phyloP scores from a whole-genome alignment of 2,888 invertebrate genomes.

The Serrognathus titanus region DNA sequence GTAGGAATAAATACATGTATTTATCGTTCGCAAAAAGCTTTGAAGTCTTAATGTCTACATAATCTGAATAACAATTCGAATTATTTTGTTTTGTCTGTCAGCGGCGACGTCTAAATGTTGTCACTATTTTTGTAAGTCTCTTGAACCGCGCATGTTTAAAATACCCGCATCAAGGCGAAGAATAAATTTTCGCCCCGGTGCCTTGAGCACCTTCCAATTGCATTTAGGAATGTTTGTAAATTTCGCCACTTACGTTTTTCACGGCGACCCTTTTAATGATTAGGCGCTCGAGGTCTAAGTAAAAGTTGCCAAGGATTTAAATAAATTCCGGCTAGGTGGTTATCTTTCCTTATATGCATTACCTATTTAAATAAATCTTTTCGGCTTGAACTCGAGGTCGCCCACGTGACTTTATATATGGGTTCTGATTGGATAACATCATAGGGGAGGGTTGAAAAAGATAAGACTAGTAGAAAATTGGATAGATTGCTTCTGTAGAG shows the following conservation, averaged over 20 bases:
- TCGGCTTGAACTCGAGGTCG: constrained; percentile 15
- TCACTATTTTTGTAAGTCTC: constrained; percentile 15
- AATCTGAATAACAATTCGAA: constrained; percentile 16
- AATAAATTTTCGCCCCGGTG: constrained; percentile 15
- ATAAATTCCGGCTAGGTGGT: constrained; percentile 6
- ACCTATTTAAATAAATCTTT: constrained; percentile 37
- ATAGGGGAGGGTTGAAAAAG: constrained; percentile 44
- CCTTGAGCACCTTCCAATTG: constrained; percentile 10
- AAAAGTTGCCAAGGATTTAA: constrained; percentile 1
- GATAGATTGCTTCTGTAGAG: constrained; percentile 44
- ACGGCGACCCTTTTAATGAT: neutral
- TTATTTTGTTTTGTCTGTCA: constrained; percentile 18
- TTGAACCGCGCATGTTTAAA: constrained; percentile 1
- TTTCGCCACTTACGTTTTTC: too few species aligned
- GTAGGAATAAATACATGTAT: neutral
- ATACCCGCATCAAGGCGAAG: constrained; percentile 8
- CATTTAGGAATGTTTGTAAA: constrained; percentile 10
- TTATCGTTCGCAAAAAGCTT: neutral
- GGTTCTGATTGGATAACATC: constrained; percentile 43
- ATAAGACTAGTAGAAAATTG: constrained; percentile 49
- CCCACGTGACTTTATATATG: constrained; percentile 40
- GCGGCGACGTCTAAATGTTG: constrained; percentile 13
- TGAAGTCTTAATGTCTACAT: constrained; percentile 6
- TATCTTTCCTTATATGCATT: constrained; percentile 27
- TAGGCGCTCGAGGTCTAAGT: neutral